Base-by-base conservation (phyloP, 1,140 invertebrate species). In the Cotesia typhae region DNA sequence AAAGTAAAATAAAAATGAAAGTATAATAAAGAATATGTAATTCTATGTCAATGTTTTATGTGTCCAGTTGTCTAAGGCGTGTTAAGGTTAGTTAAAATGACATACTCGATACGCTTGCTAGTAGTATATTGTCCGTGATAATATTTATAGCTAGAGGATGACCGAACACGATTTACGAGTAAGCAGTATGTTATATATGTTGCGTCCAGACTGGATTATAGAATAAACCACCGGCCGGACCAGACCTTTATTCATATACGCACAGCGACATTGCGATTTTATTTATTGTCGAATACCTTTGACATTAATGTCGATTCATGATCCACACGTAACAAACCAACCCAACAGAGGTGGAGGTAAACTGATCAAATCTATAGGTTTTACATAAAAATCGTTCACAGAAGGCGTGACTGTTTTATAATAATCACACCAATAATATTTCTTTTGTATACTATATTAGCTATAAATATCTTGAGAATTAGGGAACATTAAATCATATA, bases 121-220 rank as follows among this genome's bases (percentile, higher is more conserved):
- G 17, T 57, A 57, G 17, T 17, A 57, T 57, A 63, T 81, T 80
- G 79, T 81, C 64, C 74, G 37, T 61, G 36, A 64, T 28, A 61
- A 80, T 81, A 83, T 84, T 84, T 84, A 84, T 82, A 77, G 82
- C 36, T 71, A 9, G 47, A 80, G 78, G 79, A 83, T 84, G 82
- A 84, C 81, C 80, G 78, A 80, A 82, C 81, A 78, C 71, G 76
- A 69, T 70, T 60, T 67, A 75, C 70, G 67, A 55, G 61, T 53
- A 57, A 53, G 47, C 53, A 14, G 53, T 57, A n/a, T 47, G 10
- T 47, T 47, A 47, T 47, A 47, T 47, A 10, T 47, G 10, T 10
- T 47, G 10, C 41, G 41, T 47, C 41, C 41, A 47, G 41, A 47
- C 41, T 47, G 41, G 41, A 47, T 47, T 47, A 47, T 47, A 47